phyloP scores from a whole-genome alignment of 2,797 vertebrate species.

The Trachurus trachurus region DNA sequence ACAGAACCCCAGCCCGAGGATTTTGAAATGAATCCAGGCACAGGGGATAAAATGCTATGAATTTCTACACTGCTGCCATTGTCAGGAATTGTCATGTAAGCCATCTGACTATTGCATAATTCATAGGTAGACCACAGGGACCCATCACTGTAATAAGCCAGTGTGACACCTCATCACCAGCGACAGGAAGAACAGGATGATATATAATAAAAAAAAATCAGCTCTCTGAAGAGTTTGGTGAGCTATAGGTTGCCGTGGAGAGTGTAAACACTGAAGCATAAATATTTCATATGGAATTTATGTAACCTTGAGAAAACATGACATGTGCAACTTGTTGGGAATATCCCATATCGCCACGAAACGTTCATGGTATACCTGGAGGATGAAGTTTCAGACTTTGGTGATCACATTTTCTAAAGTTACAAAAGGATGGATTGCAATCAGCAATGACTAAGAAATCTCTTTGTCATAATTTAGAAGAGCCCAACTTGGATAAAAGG shows the following conservation, averaged over 20 bases:
- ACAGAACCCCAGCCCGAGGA: conserved; percentile 1
- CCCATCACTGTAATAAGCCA: conserved; percentile 72
- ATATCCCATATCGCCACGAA: background rate
- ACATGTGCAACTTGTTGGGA: background rate
- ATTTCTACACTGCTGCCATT: conserved; percentile 62
- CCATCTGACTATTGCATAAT: conserved; percentile 77
- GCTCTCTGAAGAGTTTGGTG: conserved; percentile 19
- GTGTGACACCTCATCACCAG: conserved; percentile 56
- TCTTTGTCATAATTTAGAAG: background rate
- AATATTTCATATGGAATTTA: background rate
- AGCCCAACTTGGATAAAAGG: background rate
- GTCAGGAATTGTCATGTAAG: conserved; percentile 61
- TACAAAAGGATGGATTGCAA: background rate
- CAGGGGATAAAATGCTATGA: conserved; percentile 44
- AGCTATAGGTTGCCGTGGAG: conserved; percentile 1
- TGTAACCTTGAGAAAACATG: background rate
- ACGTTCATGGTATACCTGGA: background rate
- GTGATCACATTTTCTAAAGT: background rate
- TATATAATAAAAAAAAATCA: conserved; percentile 45
- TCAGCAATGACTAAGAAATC: background rate
- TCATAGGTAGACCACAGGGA: conserved; percentile 70
- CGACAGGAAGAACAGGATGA: conserved; percentile 35
- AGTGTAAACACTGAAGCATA: conserved; percentile 22
- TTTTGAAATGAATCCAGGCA: conserved; percentile 52
- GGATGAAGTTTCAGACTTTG: background rate